Conservation (phyloP, 2,888 invertebrate genomes). For the Siphlonurus alternatus region DNA sequence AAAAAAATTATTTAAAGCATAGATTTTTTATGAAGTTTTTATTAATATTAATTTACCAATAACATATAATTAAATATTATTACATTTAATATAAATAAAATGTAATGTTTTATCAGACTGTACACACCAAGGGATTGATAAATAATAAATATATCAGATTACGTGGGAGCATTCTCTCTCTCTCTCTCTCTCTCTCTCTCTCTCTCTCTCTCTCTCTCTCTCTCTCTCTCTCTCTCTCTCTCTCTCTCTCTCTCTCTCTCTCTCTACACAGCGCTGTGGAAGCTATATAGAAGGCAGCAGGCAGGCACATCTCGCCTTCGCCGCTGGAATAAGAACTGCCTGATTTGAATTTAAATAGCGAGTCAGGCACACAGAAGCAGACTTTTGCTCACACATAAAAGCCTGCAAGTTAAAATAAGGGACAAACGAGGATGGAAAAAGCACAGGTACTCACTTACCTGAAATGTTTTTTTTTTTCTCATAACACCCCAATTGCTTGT, state of each 20-base stretch:
- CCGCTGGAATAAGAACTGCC: not conserved
- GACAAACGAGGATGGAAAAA: no score
- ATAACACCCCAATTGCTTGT: no score
- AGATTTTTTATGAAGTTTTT: no score
- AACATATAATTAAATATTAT: no score
- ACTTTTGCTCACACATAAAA: not conserved
- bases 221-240: not conserved
- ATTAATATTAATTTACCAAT: no score
- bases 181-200: not conserved
- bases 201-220: not conserved
- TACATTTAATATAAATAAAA: no score
- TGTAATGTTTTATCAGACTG: no score
- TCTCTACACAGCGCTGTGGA: not conserved
- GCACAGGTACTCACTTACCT: no score
- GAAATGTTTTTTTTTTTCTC: no score
- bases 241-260: not conserved
- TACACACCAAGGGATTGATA: no score
- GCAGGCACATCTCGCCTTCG: not conserved
- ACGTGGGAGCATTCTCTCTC: not conserved
- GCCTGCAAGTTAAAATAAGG: not conserved
- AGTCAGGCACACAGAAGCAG: not conserved
- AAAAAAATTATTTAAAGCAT: no score
- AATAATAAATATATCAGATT: not conserved
- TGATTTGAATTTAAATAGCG: slow-evolving; percentile 3
- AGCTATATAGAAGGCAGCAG: not conserved